Evolutionary conservation across 2,888 invertebrate species (phyloP).

Genomic region (Dynastes grantii): DNA sequence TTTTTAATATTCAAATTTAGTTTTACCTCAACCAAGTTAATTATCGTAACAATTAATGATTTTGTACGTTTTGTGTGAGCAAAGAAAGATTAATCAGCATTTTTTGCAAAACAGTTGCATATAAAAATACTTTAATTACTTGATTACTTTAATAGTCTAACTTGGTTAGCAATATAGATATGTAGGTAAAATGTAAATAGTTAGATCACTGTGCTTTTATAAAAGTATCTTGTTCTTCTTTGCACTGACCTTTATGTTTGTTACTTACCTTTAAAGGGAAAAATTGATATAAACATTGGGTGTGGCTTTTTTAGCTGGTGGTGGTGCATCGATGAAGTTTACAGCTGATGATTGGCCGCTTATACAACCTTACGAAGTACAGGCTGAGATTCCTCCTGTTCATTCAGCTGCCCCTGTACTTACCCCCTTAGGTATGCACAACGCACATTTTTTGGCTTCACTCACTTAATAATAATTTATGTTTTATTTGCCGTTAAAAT

Average conservation of each 20-base stretch:
- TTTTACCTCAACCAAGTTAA: too few species aligned
- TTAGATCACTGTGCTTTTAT: background rate
- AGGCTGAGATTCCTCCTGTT: constrained; percentile 81
- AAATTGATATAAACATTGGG: constrained; percentile 6
- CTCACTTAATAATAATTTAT: background rate
- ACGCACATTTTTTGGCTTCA: constrained; percentile 34
- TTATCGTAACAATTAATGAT: too few species aligned
- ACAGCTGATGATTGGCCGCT: constrained; percentile 77
- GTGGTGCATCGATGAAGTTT: constrained; percentile 73
- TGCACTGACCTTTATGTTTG: constrained; percentile 6
- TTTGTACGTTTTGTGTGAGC: too few species aligned
- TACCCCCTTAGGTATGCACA: constrained; percentile 79
- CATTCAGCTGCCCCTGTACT: constrained; percentile 84
- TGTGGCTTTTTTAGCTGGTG: constrained; percentile 60
- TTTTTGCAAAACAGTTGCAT: too few species aligned
- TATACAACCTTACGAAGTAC: constrained; percentile 83
- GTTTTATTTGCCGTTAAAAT: background rate
- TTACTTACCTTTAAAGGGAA: background rate
- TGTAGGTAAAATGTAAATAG: background rate
- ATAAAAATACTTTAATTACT: too few species aligned
- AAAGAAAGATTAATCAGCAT: too few species aligned
- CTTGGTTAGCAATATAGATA: too few species aligned
- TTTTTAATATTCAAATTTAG: too few species aligned
- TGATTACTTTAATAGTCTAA: background rate
- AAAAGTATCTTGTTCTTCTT: too few species aligned